Conservation (phyloP, 2,113 vertebrate species). For the Indicator maculatus region DNA sequence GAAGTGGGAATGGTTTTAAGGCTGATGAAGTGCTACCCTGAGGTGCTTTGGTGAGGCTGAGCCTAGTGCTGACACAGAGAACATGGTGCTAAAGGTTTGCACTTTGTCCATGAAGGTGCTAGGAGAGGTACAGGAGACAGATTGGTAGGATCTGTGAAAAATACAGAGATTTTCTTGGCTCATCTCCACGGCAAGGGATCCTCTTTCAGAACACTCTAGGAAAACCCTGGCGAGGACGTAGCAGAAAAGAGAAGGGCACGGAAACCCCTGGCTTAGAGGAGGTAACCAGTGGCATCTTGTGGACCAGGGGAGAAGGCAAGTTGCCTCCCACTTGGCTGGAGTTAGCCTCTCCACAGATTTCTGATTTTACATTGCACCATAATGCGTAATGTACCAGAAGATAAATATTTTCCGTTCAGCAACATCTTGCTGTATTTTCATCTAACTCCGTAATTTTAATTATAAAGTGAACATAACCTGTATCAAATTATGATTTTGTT, state of each 20-base stretch:
- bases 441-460: slow-evolving; percentile 75
- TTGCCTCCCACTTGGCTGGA: neutral
- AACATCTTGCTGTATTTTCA: slow-evolving; percentile 71
- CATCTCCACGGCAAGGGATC: neutral
- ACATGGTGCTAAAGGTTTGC: neutral
- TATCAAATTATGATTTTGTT: slow-evolving; percentile 85
- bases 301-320: neutral
- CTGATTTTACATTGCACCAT: slow-evolving; percentile 30
- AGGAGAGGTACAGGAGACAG: neutral
- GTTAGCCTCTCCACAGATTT: slow-evolving; percentile 46
- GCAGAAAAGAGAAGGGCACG: neutral
- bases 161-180: neutral
- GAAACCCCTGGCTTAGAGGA: neutral
- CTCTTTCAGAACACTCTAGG: neutral
- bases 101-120: neutral
- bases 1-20: neutral
- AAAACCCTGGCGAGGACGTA: neutral
- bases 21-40: neutral
- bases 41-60: neutral
- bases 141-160: neutral
- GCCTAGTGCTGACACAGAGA: neutral
- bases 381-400: slow-evolving; percentile 49
- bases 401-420: slow-evolving; percentile 71
- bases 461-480: slow-evolving; percentile 82
- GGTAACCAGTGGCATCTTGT: neutral